Base-by-base conservation (phyloP, 2,113 vertebrate species). In the Gymnocephalus cernua region DNA sequence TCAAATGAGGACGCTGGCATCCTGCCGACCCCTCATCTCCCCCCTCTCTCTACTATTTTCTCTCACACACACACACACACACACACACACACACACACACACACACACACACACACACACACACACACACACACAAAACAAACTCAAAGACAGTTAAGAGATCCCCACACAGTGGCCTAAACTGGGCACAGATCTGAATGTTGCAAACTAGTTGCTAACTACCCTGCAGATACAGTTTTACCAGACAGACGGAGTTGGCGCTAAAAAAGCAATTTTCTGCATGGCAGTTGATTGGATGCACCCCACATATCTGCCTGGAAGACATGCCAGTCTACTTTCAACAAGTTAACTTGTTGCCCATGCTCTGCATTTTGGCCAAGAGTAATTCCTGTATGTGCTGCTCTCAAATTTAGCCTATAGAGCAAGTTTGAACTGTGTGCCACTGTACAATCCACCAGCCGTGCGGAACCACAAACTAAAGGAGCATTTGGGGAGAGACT, bases 1-100 rank as follows among this genome's bases (percentile, higher is more conserved):
- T 94, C 91, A 93, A 93, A 92, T 73, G 78, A 90, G 90, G 86
- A 90, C 53, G 74, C 79, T 91, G 90, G 92, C 92, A 87, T 86
- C 61, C 38, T 88, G 88, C 89, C 89, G 27, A 67, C 51, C 72
- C 54, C 79, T 67, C 66, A 23, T 23, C 78, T 16, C 62, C 38
- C 12, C 25, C 21, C 3, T 35, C 19, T 38, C 47, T 51, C 68
- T 4, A 2, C 10, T 32, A 44, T 51, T 23, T 8, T 6, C 9
- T 4, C 21, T 10, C 50, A 41, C 53, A 75, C 48, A 64, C 23
- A 11, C 21, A 23, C 77, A 70, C 54, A 54, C 57, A 72, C 54
- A 56, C 50, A 21, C 27, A 13, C 47, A n/a, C 48, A n/a, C 23
- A 2, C 21, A 5, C 7, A 14, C 10, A 27, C 19, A 18, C 45